Evolutionary conservation across 1,140 invertebrate species (phyloP).

Genomic region (Orius laevigatus): DNA sequence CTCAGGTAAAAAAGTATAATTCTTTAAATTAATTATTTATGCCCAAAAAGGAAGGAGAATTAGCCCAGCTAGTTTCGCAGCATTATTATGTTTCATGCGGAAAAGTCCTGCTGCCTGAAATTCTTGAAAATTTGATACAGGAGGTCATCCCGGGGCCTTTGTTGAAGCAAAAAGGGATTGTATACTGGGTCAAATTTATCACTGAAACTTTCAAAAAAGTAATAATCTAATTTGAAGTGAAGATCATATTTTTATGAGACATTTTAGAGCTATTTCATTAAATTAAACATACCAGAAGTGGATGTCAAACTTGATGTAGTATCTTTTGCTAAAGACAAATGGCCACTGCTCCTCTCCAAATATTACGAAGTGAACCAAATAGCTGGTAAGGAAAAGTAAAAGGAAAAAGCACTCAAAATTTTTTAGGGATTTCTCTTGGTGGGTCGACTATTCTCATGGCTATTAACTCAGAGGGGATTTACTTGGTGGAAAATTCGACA

Average conservation of each 20-base stretch:
- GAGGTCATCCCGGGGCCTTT: constrained; percentile 14
- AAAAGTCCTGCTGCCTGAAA: constrained; percentile 57
- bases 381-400: constrained; percentile 21
- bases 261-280: constrained; percentile 68
- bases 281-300: constrained; percentile 65
- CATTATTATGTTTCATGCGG: too few relatives aligned
- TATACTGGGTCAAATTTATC: constrained; percentile 20
- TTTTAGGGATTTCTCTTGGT: constrained; percentile 7
- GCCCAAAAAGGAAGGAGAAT: too few relatives aligned
- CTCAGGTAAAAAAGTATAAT: constrained; percentile 99
- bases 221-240: constrained; percentile 3
- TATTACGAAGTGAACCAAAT: constrained; percentile 55
- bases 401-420: constrained; percentile 39
- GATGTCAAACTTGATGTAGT: constrained; percentile 97
- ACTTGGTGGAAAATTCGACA: constrained; percentile 79
- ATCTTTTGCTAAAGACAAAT: constrained; percentile 96
- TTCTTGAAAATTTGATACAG: constrained; percentile 63
- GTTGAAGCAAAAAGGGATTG: neutral
- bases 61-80: too few relatives aligned
- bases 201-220: constrained; percentile 35
- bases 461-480: constrained; percentile 84
- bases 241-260: constrained; percentile 38
- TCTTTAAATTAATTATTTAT: too few relatives aligned
- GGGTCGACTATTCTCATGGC: constrained; percentile 52
- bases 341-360: constrained; percentile 85